Conservation (phyloP, 2,113 vertebrate genomes). For the Heterotilapia buettikoferi region DNA sequence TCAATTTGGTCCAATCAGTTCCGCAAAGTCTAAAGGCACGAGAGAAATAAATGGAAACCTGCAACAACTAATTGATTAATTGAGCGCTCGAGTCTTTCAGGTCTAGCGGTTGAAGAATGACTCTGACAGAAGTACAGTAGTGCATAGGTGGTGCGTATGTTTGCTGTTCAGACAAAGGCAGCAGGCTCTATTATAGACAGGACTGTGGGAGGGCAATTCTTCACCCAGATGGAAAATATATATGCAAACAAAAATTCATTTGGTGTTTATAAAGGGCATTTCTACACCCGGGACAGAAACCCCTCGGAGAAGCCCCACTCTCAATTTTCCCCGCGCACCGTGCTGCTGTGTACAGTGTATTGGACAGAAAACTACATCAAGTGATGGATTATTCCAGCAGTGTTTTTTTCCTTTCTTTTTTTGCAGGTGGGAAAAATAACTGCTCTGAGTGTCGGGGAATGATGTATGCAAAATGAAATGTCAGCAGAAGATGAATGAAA, state of each 20-base stretch:
- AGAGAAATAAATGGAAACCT: background rate
- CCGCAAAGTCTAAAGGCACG: background rate
- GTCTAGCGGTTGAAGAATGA: background rate
- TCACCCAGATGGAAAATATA: background rate
- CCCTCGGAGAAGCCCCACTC: background rate
- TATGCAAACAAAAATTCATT: background rate
- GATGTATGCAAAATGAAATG: slow-evolving; percentile 37
- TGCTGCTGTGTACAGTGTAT: background rate
- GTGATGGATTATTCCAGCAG: slow-evolving; percentile 37
- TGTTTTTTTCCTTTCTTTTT: background rate
- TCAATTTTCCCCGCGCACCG: background rate
- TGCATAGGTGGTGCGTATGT: background rate
- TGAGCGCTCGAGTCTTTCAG: background rate
- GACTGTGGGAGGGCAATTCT: background rate
- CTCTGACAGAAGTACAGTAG: background rate
- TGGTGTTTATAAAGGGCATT: background rate
- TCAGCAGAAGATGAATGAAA: slow-evolving; percentile 38
- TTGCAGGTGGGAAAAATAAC: slow-evolving; percentile 18
- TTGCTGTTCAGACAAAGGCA: background rate
- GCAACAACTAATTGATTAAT: background rate
- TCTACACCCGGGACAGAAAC: background rate
- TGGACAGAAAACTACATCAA: slow-evolving; percentile 41
- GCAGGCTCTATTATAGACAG: background rate
- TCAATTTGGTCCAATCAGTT: background rate
- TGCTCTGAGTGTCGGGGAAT: slow-evolving; percentile 19